phyloP scores from a whole-genome alignment of 2,888 invertebrate species.

The Uropetala carovei region DNA sequence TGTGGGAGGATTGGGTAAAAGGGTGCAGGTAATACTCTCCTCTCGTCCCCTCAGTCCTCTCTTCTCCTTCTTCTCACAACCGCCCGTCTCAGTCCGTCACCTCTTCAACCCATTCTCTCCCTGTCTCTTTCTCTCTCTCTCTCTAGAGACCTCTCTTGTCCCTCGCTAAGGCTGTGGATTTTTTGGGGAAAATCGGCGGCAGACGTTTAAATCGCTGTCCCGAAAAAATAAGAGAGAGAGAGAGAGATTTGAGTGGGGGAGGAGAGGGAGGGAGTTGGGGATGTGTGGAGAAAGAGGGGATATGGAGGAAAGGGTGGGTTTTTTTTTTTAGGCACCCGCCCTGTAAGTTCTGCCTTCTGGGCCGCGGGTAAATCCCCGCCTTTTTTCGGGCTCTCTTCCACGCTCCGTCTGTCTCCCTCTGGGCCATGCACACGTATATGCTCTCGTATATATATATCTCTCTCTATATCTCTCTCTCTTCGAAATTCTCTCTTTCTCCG shows the following conservation, averaged over 20 bases:
- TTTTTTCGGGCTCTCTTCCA: background rate
- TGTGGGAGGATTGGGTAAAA: no score
- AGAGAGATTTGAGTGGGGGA: background rate
- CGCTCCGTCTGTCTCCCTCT: no score
- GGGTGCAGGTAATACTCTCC: background rate
- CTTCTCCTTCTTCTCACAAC: background rate
- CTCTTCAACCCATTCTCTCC: background rate
- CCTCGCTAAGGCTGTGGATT: background rate
- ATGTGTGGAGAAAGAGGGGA: background rate
- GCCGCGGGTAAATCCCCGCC: constrained; percentile 30
- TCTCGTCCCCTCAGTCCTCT: background rate
- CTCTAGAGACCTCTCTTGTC: background rate
- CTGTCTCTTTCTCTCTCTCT: background rate
- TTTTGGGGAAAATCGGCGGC: constrained; percentile 19
- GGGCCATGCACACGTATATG: no score
- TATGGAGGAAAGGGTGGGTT: background rate
- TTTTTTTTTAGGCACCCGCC: background rate
- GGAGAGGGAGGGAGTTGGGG: background rate
- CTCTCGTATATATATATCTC: no score
- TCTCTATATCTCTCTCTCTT: no score
- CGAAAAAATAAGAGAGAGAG: no score
- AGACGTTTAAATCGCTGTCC: constrained; percentile 12
- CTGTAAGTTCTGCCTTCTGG: background rate
- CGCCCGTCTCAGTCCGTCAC: background rate
- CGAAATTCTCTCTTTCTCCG: background rate